Conservation (phyloP, 2,888 invertebrate genomes). For the Acholoe squamosa region DNA sequence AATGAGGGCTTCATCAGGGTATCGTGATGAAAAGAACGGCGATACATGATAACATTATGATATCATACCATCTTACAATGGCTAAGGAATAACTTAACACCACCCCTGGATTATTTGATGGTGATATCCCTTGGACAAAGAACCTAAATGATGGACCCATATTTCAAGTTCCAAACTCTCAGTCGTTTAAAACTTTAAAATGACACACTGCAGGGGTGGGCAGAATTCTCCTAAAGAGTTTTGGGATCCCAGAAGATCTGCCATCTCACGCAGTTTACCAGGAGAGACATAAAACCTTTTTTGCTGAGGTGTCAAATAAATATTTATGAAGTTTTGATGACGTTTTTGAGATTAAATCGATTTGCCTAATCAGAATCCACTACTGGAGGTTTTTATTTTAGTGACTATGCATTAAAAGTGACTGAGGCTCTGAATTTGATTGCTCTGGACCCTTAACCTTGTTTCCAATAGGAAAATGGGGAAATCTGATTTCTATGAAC, state of each 20-base stretch:
- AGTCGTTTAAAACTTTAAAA: neutral
- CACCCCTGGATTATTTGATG: too few relatives aligned
- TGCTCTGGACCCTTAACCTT: neutral
- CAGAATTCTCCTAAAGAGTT: neutral
- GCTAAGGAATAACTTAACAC: too few relatives aligned
- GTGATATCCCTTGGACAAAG: too few relatives aligned
- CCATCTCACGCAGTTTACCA: neutral
- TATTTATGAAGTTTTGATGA: conserved; percentile 27
- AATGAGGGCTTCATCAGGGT: too few relatives aligned
- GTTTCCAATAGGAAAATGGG: neutral
- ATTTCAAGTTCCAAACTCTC: too few relatives aligned
- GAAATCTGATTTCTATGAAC: too few relatives aligned
- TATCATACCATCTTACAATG: too few relatives aligned
- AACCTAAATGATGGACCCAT: too few relatives aligned
- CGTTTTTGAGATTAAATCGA: conserved; percentile 4
- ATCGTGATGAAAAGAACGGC: too few relatives aligned
- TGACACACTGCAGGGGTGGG: neutral
- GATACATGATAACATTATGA: too few relatives aligned
- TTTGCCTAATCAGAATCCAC: neutral
- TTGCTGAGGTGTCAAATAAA: conserved; percentile 13
- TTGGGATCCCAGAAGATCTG: neutral
- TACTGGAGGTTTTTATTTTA: neutral
- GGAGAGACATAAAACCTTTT: neutral
- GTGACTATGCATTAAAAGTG: neutral
- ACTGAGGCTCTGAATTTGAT: neutral